phyloP scores from a whole-genome alignment of 2,113 vertebrate species.

The Mystacornis crossleyi region DNA sequence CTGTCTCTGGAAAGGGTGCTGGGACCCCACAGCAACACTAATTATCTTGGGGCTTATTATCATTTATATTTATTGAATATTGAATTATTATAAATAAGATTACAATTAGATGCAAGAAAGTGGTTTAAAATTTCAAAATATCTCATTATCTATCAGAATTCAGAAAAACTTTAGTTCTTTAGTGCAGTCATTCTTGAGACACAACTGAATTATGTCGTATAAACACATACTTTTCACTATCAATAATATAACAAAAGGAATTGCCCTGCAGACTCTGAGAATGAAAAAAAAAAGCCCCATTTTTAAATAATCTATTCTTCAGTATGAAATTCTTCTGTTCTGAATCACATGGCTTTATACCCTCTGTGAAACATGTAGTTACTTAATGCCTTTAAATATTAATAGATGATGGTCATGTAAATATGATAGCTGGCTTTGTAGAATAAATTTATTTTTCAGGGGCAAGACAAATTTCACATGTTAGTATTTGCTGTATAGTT shows the following conservation, averaged over 20 bases:
- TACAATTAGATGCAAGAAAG: not conserved
- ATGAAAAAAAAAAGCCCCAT: fast-evolving
- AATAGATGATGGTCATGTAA: not conserved
- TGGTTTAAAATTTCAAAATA: not conserved
- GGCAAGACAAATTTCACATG: not conserved
- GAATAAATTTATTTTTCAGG: not conserved
- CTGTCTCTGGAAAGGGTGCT: too few species aligned
- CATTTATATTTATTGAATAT: not conserved
- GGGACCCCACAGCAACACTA: too few species aligned
- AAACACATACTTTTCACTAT: not conserved
- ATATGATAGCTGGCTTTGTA: not conserved
- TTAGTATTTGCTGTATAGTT: not conserved
- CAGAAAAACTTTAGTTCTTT: not conserved
- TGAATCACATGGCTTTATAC: not conserved
- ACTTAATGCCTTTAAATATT: not conserved
- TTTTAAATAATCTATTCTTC: not conserved
- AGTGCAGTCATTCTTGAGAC: not conserved
- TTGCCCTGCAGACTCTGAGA: not conserved
- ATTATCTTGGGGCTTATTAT: not conserved
- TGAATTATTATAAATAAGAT: not conserved
- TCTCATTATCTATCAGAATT: not conserved
- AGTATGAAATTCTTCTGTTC: not conserved
- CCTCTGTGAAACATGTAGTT: not conserved
- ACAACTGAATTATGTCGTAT: not conserved
- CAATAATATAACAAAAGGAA: not conserved